Conservation (phyloP, 2,888 invertebrate species). For the Tuta absoluta region DNA sequence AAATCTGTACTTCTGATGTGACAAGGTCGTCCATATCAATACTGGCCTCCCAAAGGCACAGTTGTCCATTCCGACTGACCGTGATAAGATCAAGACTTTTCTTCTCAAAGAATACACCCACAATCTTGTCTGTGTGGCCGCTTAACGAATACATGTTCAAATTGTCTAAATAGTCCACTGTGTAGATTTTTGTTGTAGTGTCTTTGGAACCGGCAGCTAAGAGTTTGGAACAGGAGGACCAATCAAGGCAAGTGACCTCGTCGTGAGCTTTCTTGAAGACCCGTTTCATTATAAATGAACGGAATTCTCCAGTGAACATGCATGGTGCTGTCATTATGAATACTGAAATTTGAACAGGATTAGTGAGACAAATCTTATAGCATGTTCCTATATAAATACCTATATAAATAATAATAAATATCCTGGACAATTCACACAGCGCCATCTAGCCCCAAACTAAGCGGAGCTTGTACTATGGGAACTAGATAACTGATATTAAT, state of each 20-base stretch:
- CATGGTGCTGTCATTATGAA: constrained; percentile 94
- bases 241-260: constrained; percentile 92
- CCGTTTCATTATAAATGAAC: constrained; percentile 92
- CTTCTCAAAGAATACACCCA: constrained; percentile 93
- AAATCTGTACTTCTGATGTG: constrained; percentile 73
- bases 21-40: constrained; percentile 86
- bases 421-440: too few species aligned
- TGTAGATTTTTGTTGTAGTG: constrained; percentile 91
- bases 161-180: constrained; percentile 87
- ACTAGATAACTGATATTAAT: too few species aligned
- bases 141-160: constrained; percentile 89
- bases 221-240: constrained; percentile 95
- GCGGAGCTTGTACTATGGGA: too few species aligned
- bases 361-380: background rate
- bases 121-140: constrained; percentile 91
- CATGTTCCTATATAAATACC: too few species aligned
- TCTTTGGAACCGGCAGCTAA: constrained; percentile 96
- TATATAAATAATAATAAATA: too few species aligned
- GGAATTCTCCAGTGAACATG: constrained; percentile 89
- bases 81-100: constrained; percentile 92
- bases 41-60: constrained; percentile 93
- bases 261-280: constrained; percentile 92
- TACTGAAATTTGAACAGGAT: constrained; percentile 77
- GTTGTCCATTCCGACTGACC: constrained; percentile 90
- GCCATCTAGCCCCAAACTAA: too few species aligned